Evolutionary conservation across 2,888 invertebrate species (phyloP).

Genomic region (Icerya purchasi): DNA sequence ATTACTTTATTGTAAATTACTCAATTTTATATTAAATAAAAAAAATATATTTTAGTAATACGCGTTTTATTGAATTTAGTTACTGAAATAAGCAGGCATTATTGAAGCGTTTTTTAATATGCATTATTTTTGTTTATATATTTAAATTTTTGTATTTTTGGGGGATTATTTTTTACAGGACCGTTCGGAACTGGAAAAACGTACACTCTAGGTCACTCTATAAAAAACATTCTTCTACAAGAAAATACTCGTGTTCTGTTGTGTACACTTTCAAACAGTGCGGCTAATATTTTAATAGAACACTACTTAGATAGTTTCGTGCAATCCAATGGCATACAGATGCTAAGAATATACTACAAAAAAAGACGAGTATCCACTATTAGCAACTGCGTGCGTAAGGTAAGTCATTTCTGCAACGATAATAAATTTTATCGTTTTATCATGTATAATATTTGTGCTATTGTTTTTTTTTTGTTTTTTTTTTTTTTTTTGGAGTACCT

Average conservation of each 20-base stretch:
- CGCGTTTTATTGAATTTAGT: too few species aligned
- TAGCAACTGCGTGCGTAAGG: constrained; percentile 41
- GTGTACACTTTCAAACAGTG: constrained; percentile 72
- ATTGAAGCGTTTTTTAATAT: too few species aligned
- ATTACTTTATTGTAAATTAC: too few species aligned
- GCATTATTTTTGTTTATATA: too few species aligned
- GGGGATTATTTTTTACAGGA: constrained; percentile 23
- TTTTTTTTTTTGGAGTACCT: not conserved
- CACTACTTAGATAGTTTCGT: constrained; percentile 62
- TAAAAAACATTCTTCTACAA: constrained; percentile 41
- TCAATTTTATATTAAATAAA: too few species aligned
- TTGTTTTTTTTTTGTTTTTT: not conserved
- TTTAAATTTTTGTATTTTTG: too few species aligned
- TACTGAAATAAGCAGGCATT: too few species aligned
- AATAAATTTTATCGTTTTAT: too few species aligned
- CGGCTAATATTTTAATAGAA: constrained; percentile 63
- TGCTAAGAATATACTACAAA: constrained; percentile 56
- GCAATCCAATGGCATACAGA: constrained; percentile 39
- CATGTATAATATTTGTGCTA: too few species aligned
- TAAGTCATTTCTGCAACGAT: constrained; percentile 23
- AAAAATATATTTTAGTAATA: too few species aligned
- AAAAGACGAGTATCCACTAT: constrained; percentile 60
- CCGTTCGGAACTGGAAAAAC: constrained; percentile 80
- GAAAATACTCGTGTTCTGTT: constrained; percentile 46
- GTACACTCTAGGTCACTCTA: constrained; percentile 53